A percentile compares a stretch with the other conserved stretches of the same genome.
These are phyloP conservation scores for Typhlomys cinereus DNA, from an alignment of 2,113 vertebrate genomes.

Conservation along the genomic window DNA sequence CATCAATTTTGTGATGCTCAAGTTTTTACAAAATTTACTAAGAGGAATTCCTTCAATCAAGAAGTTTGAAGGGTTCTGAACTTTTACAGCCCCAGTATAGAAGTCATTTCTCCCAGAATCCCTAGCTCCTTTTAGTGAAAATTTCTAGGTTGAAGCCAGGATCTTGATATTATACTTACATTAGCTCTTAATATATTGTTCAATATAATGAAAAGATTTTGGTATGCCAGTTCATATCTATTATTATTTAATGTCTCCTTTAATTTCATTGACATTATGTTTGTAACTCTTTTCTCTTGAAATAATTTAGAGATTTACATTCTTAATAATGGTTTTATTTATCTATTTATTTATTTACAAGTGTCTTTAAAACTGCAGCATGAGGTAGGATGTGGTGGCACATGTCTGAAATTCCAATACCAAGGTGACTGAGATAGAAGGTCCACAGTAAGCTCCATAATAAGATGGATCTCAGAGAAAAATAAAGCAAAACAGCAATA, in stretches of 20 bases:
- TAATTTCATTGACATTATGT: conserved; percentile 15
- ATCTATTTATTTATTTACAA: background rate
- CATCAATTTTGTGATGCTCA: background rate
- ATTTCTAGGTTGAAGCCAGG: background rate
- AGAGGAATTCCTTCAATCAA: background rate
- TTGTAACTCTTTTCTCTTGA: background rate
- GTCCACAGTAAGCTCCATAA: background rate
- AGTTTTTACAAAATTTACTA: background rate
- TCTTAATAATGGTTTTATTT: background rate
- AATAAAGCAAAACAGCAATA: background rate
- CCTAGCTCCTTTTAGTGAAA: background rate
- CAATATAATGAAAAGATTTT: background rate
- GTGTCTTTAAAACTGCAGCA: background rate
- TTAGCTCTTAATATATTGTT: background rate
- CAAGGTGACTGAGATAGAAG: background rate
- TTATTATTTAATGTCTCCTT: background rate
- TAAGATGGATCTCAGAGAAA: background rate
- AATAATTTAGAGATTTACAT: background rate
- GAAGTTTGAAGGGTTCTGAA: background rate
- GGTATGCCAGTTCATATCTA: background rate
- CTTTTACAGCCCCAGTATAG: background rate
- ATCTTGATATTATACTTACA: background rate
- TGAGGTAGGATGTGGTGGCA: background rate
- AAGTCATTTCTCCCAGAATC: background rate
- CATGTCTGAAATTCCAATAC: background rate